Evolutionary conservation across 1,140 invertebrate genomes (phyloP), one percentile per base, ranked within the genome.

Genomic region (Centruroides vittatus): DNA sequence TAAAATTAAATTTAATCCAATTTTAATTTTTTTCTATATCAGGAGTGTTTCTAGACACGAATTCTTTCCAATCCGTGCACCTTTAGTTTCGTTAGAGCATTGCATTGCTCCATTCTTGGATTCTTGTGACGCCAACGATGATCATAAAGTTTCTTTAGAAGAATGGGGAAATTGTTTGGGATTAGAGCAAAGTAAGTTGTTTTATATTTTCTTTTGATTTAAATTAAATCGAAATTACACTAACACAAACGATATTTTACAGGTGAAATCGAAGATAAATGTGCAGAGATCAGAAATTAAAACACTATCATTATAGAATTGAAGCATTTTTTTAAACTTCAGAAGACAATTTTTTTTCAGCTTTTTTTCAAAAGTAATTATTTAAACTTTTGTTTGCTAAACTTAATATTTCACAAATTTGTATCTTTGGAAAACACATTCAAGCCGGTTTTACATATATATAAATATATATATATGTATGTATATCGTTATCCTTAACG

Each of bases 91-190:
- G 34, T 79, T 96, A 71, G 93, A 97, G 75, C 90, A 94, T 69
- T 89, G 93, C 76, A 95, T 96, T 71, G 88, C 87, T 55, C 89
- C 91, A 11, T 97, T 96, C 81, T 80, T 96, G 36, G 86, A 96
- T 72, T 80, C 78, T 3, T 95, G 93, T 72, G 93, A 96, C 72
- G 74, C 74, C 9, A 82, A 97, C 73, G 79, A 85, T 66, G 86
- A 95, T 75, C 92, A 94, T 73, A 82, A 84, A 70, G 91, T 96
- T 68, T 60, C 88, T 5, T 78, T 96, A 49, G 75, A 81, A 61
- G 93, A 96, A 76, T 96, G 93, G 93, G 91, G 89, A 65, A 84
- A 82, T 70, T 96, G 93, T 70, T 79, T 96, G 61, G 82, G 92
- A 70, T 76, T 94, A 23, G 4, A 6, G 4, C 34, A 51, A 4